Conservation (phyloP, 2,113 vertebrate genomes). For the Recurvirostra avosetta region DNA sequence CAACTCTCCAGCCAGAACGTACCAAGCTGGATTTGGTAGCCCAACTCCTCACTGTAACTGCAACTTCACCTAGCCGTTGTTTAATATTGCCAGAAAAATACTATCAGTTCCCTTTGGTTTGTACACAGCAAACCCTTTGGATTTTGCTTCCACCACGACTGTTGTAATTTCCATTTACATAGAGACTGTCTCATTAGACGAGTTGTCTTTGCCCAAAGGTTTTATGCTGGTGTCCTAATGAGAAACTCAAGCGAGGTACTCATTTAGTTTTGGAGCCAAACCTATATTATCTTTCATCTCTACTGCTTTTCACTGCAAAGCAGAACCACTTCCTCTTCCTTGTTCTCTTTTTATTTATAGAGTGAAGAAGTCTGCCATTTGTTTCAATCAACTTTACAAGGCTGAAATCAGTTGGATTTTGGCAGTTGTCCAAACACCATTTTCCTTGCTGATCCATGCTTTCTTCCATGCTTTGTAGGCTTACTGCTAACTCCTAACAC, state of each 20-base stretch:
- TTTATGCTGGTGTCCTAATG: not conserved
- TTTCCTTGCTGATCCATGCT: not conserved
- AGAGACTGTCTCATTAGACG: not conserved
- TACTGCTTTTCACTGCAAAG: not conserved
- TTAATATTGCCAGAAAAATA: not conserved
- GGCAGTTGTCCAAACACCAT: not conserved
- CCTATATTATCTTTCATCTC: not conserved
- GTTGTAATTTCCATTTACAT: not conserved
- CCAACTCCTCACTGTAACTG: not conserved
- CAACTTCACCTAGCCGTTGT: not conserved
- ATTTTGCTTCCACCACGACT: not conserved
- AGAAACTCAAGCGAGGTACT: not conserved
- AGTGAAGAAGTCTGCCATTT: not conserved
- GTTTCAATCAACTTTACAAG: not conserved
- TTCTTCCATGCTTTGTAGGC: not conserved
- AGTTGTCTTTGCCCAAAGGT: not conserved
- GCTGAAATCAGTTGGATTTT: conserved; percentile 7
- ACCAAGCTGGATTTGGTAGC: not conserved
- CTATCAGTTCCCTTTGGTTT: not conserved
- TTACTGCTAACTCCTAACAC: not conserved
- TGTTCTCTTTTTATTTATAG: conserved; percentile 5
- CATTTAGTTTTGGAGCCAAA: not conserved
- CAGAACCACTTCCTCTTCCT: conserved; percentile 22
- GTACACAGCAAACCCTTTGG: not conserved
- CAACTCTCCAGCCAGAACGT: not conserved